Conservation (phyloP, 2,888 invertebrate species). For the Drosophila neotestacea region DNA sequence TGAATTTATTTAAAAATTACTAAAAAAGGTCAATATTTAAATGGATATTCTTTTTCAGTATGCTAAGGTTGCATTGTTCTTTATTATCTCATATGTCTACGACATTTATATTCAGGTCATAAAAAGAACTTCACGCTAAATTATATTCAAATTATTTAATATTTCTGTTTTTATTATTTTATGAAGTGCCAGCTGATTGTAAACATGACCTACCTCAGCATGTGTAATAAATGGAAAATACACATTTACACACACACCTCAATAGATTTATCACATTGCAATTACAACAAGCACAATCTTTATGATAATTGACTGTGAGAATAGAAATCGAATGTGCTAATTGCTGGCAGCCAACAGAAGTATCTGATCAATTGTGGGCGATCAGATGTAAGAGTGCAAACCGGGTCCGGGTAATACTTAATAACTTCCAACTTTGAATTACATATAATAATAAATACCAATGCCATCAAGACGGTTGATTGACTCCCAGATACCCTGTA, state of each 20-base stretch:
- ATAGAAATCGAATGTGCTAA: slow-evolving; percentile 77
- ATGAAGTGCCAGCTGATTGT: slow-evolving; percentile 52
- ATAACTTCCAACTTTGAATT: slow-evolving; percentile 30
- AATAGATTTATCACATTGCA: slow-evolving; percentile 68
- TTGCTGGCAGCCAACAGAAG: slow-evolving; percentile 47
- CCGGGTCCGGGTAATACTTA: slow-evolving; percentile 40
- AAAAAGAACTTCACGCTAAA: not conserved
- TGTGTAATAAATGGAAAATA: slow-evolving; percentile 47
- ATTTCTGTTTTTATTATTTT: slow-evolving; percentile 18
- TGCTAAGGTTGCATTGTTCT: not conserved
- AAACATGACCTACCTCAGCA: slow-evolving; percentile 78
- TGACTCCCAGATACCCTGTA: not conserved
- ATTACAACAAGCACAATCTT: slow-evolving; percentile 51
- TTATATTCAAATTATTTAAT: slow-evolving; percentile 1
- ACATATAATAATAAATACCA: slow-evolving; percentile 11
- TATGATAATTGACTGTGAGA: slow-evolving; percentile 74
- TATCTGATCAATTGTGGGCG: slow-evolving; percentile 70
- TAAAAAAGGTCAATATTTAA: not conserved
- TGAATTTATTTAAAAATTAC: slow-evolving; percentile 16
- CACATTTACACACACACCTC: slow-evolving; percentile 44
- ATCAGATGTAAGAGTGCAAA: slow-evolving; percentile 29
- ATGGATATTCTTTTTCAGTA: not conserved
- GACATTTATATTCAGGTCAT: slow-evolving; percentile 2
- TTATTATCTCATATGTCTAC: not conserved
- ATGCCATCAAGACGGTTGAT: too few relatives aligned